Evolutionary conservation across 2,113 vertebrate genomes (phyloP).

Genomic region (Saimiri boliviensis): DNA sequence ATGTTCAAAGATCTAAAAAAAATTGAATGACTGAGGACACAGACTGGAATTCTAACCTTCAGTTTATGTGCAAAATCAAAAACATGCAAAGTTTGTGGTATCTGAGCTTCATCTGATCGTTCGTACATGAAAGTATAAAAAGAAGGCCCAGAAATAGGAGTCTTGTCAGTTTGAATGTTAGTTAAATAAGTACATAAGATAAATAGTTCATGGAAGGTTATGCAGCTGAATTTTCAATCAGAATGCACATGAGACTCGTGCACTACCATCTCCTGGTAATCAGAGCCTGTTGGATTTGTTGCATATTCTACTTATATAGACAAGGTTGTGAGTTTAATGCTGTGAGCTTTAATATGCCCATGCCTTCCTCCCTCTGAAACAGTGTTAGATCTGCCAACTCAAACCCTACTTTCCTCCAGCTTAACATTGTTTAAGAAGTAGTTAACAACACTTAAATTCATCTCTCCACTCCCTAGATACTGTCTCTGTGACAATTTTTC

Average conservation of each 20-base stretch:
- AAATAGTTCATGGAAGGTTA: slow-evolving; percentile 89
- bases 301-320: slow-evolving; percentile 60
- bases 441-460: neutral
- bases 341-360: slow-evolving; percentile 38
- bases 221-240: slow-evolving; percentile 88
- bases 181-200: slow-evolving; percentile 91
- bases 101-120: slow-evolving; percentile 85
- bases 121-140: slow-evolving; percentile 87
- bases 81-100: slow-evolving; percentile 90
- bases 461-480: neutral
- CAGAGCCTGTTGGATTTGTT: slow-evolving; percentile 74
- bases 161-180: slow-evolving; percentile 90
- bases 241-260: slow-evolving; percentile 77
- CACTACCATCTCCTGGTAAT: slow-evolving; percentile 72
- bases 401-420: neutral
- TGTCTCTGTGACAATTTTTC: neutral
- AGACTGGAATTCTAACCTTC: slow-evolving; percentile 89
- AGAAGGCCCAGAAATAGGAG: slow-evolving; percentile 85
- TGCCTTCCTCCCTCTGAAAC: neutral
- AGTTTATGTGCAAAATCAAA: slow-evolving; percentile 89
- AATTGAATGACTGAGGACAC: slow-evolving; percentile 86
- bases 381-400: neutral
- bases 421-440: neutral
- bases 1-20: slow-evolving; percentile 86
- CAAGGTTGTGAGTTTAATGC: slow-evolving; percentile 53